Evolutionary conservation across 2,797 vertebrate species (phyloP).

Genomic region (Crypturellus tataupa): DNA sequence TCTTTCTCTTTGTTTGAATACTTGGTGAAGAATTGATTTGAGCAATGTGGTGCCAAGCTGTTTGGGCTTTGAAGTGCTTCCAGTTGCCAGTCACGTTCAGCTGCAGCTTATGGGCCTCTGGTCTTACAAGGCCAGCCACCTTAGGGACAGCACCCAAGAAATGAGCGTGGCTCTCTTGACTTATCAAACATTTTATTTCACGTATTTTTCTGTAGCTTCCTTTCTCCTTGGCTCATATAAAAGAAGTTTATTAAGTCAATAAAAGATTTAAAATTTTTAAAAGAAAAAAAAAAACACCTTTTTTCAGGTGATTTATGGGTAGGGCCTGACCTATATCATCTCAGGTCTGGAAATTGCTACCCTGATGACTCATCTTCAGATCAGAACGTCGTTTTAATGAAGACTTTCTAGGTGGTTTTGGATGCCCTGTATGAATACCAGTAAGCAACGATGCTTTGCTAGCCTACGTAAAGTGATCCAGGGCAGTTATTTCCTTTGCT

Average conservation of each 20-base stretch:
- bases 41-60: constrained; percentile 8
- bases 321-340: neutral
- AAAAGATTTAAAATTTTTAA: neutral
- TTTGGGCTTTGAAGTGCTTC: constrained; percentile 48
- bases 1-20: constrained; percentile 56
- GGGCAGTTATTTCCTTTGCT: neutral
- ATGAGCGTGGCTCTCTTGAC: neutral
- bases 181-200: constrained; percentile 28
- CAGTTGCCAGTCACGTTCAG: constrained; percentile 52
- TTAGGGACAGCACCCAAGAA: constrained; percentile 49
- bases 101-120: constrained; percentile 37
- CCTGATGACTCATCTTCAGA: neutral
- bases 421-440: neutral
- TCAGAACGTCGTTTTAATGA: neutral
- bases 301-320: neutral
- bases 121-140: constrained; percentile 9
- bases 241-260: neutral
- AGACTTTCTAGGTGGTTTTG: neutral
- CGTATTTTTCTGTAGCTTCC: neutral
- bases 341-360: neutral
- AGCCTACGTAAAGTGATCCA: neutral
- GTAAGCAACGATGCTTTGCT: neutral
- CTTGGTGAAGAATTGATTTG: constrained; percentile 66
- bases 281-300: neutral
- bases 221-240: neutral